Evolutionary conservation across 2,797 vertebrate species (phyloP).

Genomic region (Melanotaenia nigrans): DNA sequence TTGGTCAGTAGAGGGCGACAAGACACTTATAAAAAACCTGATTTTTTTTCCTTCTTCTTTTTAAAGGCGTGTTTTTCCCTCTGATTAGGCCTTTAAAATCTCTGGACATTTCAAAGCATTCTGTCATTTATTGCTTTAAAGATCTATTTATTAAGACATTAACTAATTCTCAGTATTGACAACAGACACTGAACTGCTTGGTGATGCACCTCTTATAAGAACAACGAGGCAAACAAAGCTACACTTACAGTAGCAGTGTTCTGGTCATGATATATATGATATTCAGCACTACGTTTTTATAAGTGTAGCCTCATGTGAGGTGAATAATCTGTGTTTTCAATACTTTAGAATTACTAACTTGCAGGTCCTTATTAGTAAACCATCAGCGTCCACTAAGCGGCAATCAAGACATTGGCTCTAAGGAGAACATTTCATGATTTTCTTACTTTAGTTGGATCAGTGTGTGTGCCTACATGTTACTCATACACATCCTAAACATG

Average conservation of each 20-base stretch:
- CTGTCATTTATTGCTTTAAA: neutral
- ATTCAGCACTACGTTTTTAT: neutral
- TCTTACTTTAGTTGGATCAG: neutral
- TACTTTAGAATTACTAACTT: no score
- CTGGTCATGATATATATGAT: neutral
- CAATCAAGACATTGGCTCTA: neutral
- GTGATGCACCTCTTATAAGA: neutral
- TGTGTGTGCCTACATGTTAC: neutral
- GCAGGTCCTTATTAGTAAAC: neutral
- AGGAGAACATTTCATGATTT: neutral
- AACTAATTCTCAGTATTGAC: no score
- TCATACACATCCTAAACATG: neutral
- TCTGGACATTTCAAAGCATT: neutral
- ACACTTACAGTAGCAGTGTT: neutral
- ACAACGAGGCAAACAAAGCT: neutral
- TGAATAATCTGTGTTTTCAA: neutral
- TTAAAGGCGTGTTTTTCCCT: neutral
- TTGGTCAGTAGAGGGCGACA: slow-evolving; percentile 32
- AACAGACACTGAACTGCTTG: neutral
- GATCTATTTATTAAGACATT: no score
- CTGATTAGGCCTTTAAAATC: neutral
- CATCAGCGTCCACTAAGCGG: neutral
- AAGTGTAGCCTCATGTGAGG: neutral
- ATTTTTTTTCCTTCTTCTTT: neutral
- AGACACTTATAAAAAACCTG: neutral